Percentiles rank a stretch among this genome's conserved stretches.
Conservation (phyloP, 2,888 invertebrate genomes). For the Plagodis dolabraria region DNA sequence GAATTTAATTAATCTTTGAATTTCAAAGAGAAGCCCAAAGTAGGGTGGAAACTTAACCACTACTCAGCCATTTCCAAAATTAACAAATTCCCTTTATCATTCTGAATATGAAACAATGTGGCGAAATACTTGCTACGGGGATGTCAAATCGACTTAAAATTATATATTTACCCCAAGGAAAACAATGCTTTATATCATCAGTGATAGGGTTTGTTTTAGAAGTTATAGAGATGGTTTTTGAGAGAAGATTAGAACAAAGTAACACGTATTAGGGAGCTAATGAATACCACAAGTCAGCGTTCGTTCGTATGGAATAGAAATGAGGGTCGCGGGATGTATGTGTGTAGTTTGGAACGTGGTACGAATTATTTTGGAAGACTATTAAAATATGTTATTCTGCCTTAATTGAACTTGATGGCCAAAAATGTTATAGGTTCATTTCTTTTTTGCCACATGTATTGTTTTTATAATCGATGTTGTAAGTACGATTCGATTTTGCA, state of each 20-base stretch:
- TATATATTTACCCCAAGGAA: slow-evolving; percentile 38
- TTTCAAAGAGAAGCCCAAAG: slow-evolving; percentile 38
- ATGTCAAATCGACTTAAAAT: slow-evolving; percentile 69
- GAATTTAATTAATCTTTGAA: slow-evolving; percentile 25
- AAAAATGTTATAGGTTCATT: no score
- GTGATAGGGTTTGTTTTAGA: slow-evolving; percentile 43
- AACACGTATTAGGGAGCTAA: slow-evolving; percentile 78
- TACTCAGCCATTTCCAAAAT: slow-evolving; percentile 60
- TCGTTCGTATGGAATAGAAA: slow-evolving; percentile 56
- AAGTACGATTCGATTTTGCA: no score
- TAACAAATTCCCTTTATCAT: slow-evolving; percentile 68
- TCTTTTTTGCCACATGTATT: no score
- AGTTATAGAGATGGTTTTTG: slow-evolving; percentile 47
- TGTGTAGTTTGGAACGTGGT: slow-evolving; percentile 16
- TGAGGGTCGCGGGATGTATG: slow-evolving; percentile 36
- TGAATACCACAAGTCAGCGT: slow-evolving; percentile 76
- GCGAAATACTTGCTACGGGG: slow-evolving; percentile 64
- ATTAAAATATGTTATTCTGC: background rate
- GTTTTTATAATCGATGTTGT: no score
- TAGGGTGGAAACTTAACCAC: slow-evolving; percentile 51
- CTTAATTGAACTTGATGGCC: no score
- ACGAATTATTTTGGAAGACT: slow-evolving; percentile 8
- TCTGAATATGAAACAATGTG: slow-evolving; percentile 69
- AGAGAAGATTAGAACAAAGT: slow-evolving; percentile 75
- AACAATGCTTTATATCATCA: slow-evolving; percentile 37